Evolutionary conservation across 2,888 invertebrate species (phyloP), one percentile per base, ranked within the genome.

Genomic region (Cylloceria caligata): DNA sequence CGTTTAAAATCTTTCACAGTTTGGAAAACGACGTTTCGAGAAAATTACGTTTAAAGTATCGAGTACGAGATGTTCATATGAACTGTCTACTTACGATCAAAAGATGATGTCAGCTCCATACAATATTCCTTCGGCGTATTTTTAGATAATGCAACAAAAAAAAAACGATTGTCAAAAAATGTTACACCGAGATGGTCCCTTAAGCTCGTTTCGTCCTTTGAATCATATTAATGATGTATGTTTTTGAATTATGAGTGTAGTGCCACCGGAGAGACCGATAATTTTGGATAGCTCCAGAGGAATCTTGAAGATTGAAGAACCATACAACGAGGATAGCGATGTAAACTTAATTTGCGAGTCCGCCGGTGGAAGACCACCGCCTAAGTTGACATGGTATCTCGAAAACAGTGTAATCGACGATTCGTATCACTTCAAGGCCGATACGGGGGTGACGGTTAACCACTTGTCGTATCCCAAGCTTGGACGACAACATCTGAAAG

Each of bases 331-430:
- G 93, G 97, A 97, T 42, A 95, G 96, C 83, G 96, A 97, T 90
- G 96, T 98, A 68, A 94, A 96, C 88, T 95, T 98, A 85, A 95
- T 96, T 89, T 97, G 97, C 90, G 97, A 97, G 94, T 97, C 97
- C 11, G 95, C 95, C 87, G 97, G 97, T 93, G 97, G 97, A 96
- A 94, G 94, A 94, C 97, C 97, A 52, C 94, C 95, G 84, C 97
- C 97, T 5, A 94, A 95, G 85, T 95, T 97, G 83, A 96, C 96
- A 85, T 97, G 97, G 97, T 97, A 96, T 93, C 94, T 97, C 88
- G 97, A 97, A 91, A 97, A 97, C 92, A 95, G 95, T 34, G 95
- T 97, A 89, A 96, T 97, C 90, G 97, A 97, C 93, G 97, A 97
- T 91, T 96, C 97, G 30, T 97, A 94, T 93, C 96, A 96, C 90